phyloP scores from a whole-genome alignment of 92 coral and sea anemone genomes.

The Isaurus tuberculatus region DNA sequence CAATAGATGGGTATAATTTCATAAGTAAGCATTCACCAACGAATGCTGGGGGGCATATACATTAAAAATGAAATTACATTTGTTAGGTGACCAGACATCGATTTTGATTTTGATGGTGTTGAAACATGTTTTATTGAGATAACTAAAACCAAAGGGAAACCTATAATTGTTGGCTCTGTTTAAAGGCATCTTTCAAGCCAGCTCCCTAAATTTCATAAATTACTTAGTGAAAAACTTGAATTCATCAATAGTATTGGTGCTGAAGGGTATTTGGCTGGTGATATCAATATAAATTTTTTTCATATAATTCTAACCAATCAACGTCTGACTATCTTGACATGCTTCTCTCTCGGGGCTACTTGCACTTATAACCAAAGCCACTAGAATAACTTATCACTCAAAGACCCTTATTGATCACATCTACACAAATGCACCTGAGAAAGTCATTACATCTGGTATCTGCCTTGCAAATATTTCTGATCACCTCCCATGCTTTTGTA shows the following conservation, averaged over 20 bases:
- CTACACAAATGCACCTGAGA: no score
- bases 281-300: neutral
- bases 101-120: neutral
- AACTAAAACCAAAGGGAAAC: neutral
- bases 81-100: neutral
- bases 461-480: no score
- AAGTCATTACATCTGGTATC: no score
- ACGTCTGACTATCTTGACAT: neutral
- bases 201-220: neutral
- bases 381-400: no score
- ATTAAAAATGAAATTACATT: neutral
- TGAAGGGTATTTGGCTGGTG: neutral
- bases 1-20: slow-evolving; percentile 23
- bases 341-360: neutral
- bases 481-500: no score
- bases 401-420: no score
- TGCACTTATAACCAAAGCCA: no score
- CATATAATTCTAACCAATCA: neutral
- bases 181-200: neutral
- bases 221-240: neutral
- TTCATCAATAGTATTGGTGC: neutral
- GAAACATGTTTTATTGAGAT: neutral
- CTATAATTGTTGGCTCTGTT: neutral
- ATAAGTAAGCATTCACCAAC: slow-evolving; percentile 28
- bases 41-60: slow-evolving; percentile 44